These are phyloP conservation scores for Anarhynchus alexandrinus DNA, from an alignment of 2,113 vertebrate species.

Conservation along the genomic window DNA sequence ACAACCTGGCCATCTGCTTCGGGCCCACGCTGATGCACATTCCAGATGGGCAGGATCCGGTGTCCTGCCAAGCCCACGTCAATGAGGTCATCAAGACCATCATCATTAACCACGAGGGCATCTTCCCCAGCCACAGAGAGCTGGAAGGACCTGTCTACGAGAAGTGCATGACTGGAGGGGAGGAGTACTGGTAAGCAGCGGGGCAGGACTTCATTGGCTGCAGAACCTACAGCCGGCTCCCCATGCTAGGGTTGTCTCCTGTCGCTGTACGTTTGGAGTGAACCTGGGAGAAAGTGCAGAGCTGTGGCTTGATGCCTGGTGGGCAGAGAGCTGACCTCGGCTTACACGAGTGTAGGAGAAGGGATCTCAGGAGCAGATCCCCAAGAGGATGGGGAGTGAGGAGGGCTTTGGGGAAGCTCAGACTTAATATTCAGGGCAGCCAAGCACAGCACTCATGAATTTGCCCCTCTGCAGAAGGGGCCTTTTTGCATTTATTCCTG, in stretches of 20 bases:
- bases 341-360: background rate
- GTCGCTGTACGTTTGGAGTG: background rate
- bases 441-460: background rate
- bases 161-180: conserved; percentile 97
- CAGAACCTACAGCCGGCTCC: background rate
- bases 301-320: background rate
- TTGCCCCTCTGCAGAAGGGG: background rate
- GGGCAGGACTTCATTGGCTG: background rate
- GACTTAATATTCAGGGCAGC: background rate
- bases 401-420: background rate
- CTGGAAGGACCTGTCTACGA: conserved; percentile 95
- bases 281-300: background rate
- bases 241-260: background rate
- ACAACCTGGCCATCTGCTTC: conserved; percentile 98
- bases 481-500: background rate
- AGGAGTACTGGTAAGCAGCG: conserved; percentile 92
- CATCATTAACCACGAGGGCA: conserved; percentile 92
- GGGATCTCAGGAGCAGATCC: background rate
- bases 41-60: conserved; percentile 95
- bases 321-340: background rate
- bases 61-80: conserved; percentile 96
- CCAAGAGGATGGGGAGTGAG: background rate
- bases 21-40: conserved; percentile 98
- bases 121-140: conserved; percentile 90
- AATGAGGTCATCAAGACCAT: conserved; percentile 99